Conservation (phyloP, 2,113 vertebrate genomes). For the Apaloderma vittatum region DNA sequence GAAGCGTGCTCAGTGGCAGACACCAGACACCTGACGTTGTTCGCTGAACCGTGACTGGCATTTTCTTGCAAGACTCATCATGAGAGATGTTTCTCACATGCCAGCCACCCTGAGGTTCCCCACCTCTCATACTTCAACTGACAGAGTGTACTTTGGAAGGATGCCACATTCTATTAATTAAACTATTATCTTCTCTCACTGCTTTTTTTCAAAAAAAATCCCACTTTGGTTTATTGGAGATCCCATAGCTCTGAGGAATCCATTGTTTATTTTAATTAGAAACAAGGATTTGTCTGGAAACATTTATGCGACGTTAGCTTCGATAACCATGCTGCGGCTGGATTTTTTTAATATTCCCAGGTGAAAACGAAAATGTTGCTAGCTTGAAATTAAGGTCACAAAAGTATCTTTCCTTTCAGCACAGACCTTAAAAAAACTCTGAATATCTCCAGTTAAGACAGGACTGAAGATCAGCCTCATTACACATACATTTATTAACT, state of each 20-base stretch:
- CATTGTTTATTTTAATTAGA: conserved; percentile 80
- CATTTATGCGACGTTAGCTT: background rate
- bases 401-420: conserved; percentile 7
- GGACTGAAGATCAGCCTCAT: background rate
- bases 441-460: background rate
- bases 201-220: background rate
- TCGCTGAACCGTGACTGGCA: background rate
- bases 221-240: conserved; percentile 42
- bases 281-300: conserved; percentile 65
- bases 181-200: conserved; percentile 74
- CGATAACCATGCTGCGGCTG: background rate
- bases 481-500: background rate
- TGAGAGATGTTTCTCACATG: conserved; percentile 65
- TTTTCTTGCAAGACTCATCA: conserved; percentile 72
- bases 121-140: conserved; percentile 73
- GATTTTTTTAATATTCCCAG: background rate
- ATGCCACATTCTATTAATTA: conserved; percentile 81
- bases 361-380: background rate
- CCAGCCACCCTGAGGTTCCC: conserved; percentile 59
- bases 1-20: background rate
- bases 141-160: conserved; percentile 74
- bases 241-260: conserved; percentile 74
- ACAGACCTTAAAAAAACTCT: background rate
- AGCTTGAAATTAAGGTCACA: background rate
- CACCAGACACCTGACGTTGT: background rate